Base-by-base conservation (phyloP, 64 coral and sea anemone genomes). In the Actinia equina region DNA sequence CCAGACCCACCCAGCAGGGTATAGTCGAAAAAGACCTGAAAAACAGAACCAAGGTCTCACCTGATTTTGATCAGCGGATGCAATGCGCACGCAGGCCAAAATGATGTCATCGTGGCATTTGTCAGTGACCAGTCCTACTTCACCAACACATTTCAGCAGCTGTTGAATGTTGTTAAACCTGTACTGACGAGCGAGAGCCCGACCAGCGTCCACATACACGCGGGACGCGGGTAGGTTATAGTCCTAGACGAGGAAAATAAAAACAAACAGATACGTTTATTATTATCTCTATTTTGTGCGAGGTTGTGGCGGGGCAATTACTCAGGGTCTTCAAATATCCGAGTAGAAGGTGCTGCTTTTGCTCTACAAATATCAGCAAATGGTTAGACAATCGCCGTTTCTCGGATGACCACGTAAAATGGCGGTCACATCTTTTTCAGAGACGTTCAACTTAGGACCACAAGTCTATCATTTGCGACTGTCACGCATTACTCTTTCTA, bases 41-140 rank as follows among this genome's bases (percentile, higher is more conserved):
- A 19, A 80, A 80, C 82, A 57, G 46, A 26, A 52, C 52, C 23
- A 20, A 8, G 6, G 19, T 6, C 17, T 16, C 79, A 98, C 96
- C 96, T 98, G 93, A 82, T 67, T 98, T 23, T 98, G 89, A 80
- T 98, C 96, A 86, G 90, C 80, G 25, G 93, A 87, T 12, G 94
- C 84, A 20, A 95, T 98, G 16, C 93, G 87, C 52, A 98, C 93
- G 53, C 93, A 94, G 57, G 86, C 93, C 8, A 98, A 85, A 46
- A 98, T 94, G 74, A 99, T 92, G 5, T 92, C 93, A 86, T 99
- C 97, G 45, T 95, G 91, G 52, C 93, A 94, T 85, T 95, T 99
- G 13, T 99, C 93, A 45, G 77, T 92, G 42, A 99, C 88, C 82
- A 93, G 91, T 17, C 97, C 90, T 19, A 93, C 90, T 43, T 99